Base-by-base conservation (phyloP, 2,888 invertebrate genomes). In the Drosophila mulleri region DNA sequence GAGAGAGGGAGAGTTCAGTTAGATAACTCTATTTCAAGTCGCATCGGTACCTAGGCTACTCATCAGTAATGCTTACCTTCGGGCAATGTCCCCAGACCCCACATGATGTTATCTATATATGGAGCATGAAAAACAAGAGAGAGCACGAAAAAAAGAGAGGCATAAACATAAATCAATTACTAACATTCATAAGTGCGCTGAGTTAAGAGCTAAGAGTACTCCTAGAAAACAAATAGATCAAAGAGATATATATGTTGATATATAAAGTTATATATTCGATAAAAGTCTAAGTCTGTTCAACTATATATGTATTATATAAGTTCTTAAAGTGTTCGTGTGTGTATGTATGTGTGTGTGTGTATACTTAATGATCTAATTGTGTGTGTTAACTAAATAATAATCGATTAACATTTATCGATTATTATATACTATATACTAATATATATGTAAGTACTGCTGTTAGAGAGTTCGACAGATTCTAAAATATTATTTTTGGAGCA, bases 61-160 rank as follows among this genome's bases (percentile, higher is more conserved):
- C 32, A 3, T 9, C 0, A 20, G 41, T 60, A 68, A 37, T 83
- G 96, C 97, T 97, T 95, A 98, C 98, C 98, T 95, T 98, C 98
- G 94, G 98, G 98, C 95, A 98, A 96, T 95, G 97, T 97, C 95
- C 98, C 98, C 96, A 98, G 96, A 94, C 98, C 98, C 98, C 98
- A 98, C 97, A 98, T 98, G 96, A 98, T 98, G 97, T 93, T 93
- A 90, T 98, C 98, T 98, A 89, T 52, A 78, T 41, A 67, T 81
- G 72, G 52, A 53, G 87, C 75, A 83, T 67, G 64, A 56, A 35
- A 75, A 57, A 69, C 57, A 78, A 71, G 73, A 83, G 78, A 87
- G 77, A 76, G 70, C 71, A 75, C 65, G 23, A 88, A 71, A 80
- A 79, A 78, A 81, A 54, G 71, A 81, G 66, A 81, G 60, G 72